phyloP scores from a whole-genome alignment of 2,888 invertebrate genomes.

The Eristalis arbustorum region DNA sequence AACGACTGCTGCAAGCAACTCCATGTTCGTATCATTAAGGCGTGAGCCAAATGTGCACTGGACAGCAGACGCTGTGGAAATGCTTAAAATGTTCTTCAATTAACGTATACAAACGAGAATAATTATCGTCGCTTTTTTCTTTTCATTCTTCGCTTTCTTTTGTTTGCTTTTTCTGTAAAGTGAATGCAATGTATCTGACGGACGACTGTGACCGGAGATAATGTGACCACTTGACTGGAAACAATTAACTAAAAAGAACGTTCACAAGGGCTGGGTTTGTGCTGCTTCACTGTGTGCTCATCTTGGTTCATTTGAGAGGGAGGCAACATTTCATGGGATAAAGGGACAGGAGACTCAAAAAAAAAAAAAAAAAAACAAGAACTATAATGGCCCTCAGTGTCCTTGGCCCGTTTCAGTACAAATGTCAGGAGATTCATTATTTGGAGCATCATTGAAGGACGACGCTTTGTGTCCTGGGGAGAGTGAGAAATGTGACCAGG shows the following conservation, averaged over 20 bases:
- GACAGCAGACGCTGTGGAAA: slow-evolving; percentile 20
- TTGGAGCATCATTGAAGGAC: slow-evolving; percentile 4
- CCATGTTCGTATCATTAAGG: not conserved
- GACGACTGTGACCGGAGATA: not conserved
- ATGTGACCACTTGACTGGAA: slow-evolving; percentile 3
- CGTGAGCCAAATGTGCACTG: slow-evolving; percentile 17
- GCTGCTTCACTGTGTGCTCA: not conserved
- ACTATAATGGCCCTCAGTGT: not conserved
- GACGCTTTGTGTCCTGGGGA: no score
- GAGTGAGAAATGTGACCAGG: not conserved
- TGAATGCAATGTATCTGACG: not conserved
- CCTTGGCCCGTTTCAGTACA: not conserved
- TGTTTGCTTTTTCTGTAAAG: not conserved
- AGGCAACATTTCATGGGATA: not conserved
- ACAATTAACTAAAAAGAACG: not conserved
- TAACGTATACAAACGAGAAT: slow-evolving; percentile 3
- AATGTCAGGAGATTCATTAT: slow-evolving; percentile 18
- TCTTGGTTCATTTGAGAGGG: not conserved
- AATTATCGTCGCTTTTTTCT: not conserved
- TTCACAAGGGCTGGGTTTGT: not conserved
- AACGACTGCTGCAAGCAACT: not conserved
- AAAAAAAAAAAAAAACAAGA: not conserved
- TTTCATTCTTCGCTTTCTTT: not conserved
- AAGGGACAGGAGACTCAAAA: not conserved
- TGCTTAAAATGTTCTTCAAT: slow-evolving; percentile 10